Conservation (phyloP, 2,113 vertebrate genomes). For the Piprites chloris region DNA sequence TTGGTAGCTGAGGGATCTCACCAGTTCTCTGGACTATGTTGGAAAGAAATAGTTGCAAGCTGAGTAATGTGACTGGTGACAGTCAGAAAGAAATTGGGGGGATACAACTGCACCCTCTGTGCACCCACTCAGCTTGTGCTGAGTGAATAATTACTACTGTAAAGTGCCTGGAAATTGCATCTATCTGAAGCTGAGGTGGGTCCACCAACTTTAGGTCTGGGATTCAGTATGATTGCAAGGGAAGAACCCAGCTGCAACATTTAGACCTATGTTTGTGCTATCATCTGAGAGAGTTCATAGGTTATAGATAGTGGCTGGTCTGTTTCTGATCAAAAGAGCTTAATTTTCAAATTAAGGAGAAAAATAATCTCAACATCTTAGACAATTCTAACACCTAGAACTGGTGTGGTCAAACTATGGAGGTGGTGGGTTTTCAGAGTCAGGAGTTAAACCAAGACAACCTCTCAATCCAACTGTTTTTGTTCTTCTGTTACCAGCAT, state of each 20-base stretch:
- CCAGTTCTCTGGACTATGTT: neutral
- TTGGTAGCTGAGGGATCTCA: neutral
- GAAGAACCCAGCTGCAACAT: neutral
- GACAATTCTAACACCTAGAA: neutral
- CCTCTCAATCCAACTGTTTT: neutral
- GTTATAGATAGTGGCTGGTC: neutral
- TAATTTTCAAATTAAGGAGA: neutral
- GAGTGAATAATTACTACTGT: neutral
- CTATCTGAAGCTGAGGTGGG: neutral
- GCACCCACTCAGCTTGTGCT: neutral
- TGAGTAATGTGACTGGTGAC: neutral
- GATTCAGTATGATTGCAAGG: neutral
- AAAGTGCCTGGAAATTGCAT: neutral
- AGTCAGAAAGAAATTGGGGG: neutral
- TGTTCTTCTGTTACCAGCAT: slow-evolving; percentile 14
- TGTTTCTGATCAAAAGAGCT: neutral
- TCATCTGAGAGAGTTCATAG: neutral
- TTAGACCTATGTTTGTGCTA: neutral
- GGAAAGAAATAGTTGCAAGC: neutral
- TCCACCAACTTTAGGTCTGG: neutral
- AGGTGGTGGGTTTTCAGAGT: neutral
- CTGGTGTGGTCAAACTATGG: neutral
- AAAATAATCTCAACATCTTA: neutral
- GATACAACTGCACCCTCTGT: neutral
- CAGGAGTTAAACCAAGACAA: neutral